Percentiles rank a stretch among this genome's conserved stretches.
Conservation (phyloP, 2,888 invertebrate genomes). For the Mylabris sibirica region DNA sequence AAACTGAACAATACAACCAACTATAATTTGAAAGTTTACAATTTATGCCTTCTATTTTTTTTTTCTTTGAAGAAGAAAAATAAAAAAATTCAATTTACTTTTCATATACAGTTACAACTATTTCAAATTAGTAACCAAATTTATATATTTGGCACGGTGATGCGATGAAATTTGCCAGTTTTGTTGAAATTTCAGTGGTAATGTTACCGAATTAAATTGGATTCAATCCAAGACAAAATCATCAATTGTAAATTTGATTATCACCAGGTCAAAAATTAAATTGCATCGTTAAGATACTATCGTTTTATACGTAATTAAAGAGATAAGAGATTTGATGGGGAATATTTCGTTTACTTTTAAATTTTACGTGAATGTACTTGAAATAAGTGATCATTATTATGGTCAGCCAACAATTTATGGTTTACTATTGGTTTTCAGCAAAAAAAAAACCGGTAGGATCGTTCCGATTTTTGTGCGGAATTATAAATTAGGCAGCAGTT, state of each 20-base stretch:
- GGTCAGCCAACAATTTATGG: too few species aligned
- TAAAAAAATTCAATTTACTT: neutral
- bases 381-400: too few species aligned
- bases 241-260: neutral
- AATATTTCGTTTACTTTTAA: too few species aligned
- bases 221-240: neutral
- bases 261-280: neutral
- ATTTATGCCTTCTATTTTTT: too few species aligned
- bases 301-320: neutral
- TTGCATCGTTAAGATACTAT: neutral
- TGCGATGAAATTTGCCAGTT: neutral
- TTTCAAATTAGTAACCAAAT: neutral
- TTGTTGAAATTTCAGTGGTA: neutral
- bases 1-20: too few species aligned
- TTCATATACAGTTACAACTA: neutral
- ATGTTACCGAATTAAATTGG: constrained; percentile 3
- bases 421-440: too few species aligned
- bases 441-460: too few species aligned
- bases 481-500: too few species aligned
- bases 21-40: too few species aligned
- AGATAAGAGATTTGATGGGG: neutral
- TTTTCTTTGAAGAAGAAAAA: too few species aligned
- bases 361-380: too few species aligned
- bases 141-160: neutral
- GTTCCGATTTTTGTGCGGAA: too few species aligned